Percentiles rank a stretch among this genome's conserved stretches.
These are phyloP conservation scores for Stegodyphus dumicola DNA, from an alignment of 1,140 invertebrate species.

Conservation along the genomic window DNA sequence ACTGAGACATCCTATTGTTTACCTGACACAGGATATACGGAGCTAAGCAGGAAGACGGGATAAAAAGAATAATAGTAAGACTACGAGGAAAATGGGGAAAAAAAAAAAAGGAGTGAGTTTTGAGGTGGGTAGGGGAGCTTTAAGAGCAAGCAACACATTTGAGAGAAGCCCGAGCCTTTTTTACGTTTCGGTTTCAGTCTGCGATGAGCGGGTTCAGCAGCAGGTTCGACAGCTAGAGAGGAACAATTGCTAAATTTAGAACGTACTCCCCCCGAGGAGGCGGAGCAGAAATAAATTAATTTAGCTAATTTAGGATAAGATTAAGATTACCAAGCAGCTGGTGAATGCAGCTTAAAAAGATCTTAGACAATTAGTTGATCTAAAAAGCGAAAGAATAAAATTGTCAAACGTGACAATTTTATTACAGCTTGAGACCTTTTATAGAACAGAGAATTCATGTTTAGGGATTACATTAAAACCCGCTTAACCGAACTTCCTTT, in stretches of 20 bases:
- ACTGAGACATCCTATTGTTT: conserved; percentile 59
- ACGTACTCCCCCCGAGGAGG: neutral
- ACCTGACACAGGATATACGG: conserved; percentile 55
- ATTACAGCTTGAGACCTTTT: no score
- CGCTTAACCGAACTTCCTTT: no score
- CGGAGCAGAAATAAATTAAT: conserved; percentile 33
- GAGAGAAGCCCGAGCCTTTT: conserved; percentile 17
- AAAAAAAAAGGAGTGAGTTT: neutral
- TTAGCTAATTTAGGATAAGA: conserved; percentile 18
- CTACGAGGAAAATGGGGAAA: conserved; percentile 37
- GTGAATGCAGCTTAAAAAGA: neutral
- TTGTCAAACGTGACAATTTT: no score
- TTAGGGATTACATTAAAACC: no score
- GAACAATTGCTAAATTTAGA: neutral
- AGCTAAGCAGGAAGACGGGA: conserved; percentile 38
- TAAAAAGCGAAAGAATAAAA: no score
- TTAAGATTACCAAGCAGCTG: conserved; percentile 1
- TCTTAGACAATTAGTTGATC: no score
- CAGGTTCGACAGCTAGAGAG: neutral
- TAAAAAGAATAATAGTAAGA: neutral
- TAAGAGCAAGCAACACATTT: conserved; percentile 2
- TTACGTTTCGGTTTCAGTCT: conserved; percentile 20
- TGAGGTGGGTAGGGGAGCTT: conserved; percentile 2
- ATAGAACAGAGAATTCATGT: no score
- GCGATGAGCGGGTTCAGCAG: conserved; percentile 26